Conservation (phyloP, 2,113 vertebrate genomes). For the Hippocampus mohnikei region DNA sequence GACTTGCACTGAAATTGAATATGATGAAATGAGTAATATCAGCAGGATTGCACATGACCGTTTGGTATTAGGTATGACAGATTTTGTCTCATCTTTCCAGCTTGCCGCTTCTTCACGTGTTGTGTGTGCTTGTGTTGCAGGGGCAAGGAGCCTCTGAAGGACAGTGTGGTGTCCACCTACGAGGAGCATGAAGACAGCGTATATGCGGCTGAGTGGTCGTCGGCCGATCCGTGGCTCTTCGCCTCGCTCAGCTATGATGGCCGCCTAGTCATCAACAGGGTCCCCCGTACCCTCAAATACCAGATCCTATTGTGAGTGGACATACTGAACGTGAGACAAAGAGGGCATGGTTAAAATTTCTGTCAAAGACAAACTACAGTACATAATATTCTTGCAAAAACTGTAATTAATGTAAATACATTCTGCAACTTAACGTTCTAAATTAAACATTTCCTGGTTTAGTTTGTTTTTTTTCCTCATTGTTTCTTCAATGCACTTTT, state of each 20-base stretch:
- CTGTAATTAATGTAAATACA: conserved; percentile 20
- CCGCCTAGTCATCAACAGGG: conserved; percentile 94
- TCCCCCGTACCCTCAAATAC: conserved; percentile 93
- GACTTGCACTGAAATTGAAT: not conserved
- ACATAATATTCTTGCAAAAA: not conserved
- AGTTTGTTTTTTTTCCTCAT: not conserved
- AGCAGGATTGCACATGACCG: not conserved
- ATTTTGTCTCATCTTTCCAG: not conserved
- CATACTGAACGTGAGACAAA: not conserved
- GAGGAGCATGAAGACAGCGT: conserved; percentile 99
- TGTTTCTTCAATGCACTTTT: not conserved
- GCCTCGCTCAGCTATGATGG: conserved; percentile 97
- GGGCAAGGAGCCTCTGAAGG: conserved; percentile 87
- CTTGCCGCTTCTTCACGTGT: not conserved
- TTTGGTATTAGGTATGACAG: not conserved
- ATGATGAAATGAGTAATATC: not conserved
- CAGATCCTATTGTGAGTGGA: conserved; percentile 79
- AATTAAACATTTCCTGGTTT: conserved; percentile 7
- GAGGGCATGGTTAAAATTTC: not conserved
- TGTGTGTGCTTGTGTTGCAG: conserved; percentile 51
- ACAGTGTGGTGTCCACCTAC: conserved; percentile 93
- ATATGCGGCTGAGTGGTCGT: conserved; percentile 97
- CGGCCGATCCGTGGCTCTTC: conserved; percentile 95
- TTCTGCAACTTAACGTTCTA: not conserved
- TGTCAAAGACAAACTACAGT: not conserved